Base-by-base conservation (phyloP, 2,113 vertebrate species). In the Lepus timidus region DNA sequence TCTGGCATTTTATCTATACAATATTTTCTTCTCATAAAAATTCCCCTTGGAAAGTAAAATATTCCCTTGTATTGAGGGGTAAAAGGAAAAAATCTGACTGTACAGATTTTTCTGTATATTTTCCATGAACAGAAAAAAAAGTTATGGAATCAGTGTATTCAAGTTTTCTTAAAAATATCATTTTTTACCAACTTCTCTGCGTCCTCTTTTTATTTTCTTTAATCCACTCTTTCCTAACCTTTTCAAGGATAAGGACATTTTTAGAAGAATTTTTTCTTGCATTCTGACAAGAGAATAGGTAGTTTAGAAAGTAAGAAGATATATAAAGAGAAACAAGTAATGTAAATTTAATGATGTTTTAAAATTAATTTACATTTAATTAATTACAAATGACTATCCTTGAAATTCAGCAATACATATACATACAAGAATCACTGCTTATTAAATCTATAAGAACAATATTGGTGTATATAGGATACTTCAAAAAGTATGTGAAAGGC, bases 21-120 rank as follows among this genome's bases (percentile, higher is more conserved):
- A 44, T 85, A 7, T 86, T 83, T 86, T 64, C 20, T 76, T 85
- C 61, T 29, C 23, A 87, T 39, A 86, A 93, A 58, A 91, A 96
- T 19, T 81, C 25, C 83, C 9, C 8, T 10, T 67, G n/a, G 79
- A 78, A 84, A 27, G 1, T 75, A 65, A 16, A 88, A 5, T 80
- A 36, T 86, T 73, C 19, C 68, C 14, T 39, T 76, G 62, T 70
- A 76, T 23, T 65, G 17, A 74, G 36, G 9, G 19, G 16, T 49
- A 5, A 82, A 88, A 73, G 39, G 67, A 65, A 68, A 51, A 75
- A 11, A 86, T 61, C 64, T 2, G 36, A 36, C 1, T 44, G 2
- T 85, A 76, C 13, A 94, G 64, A 64, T 70, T 65, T 84, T 92
- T 68, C 23, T 25, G 78, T 55, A 67, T 74, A 68, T 70, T 94